These are phyloP conservation scores for Drosophila pandora DNA, from an alignment of 1,140 invertebrate genomes.

Conservation along the genomic window DNA sequence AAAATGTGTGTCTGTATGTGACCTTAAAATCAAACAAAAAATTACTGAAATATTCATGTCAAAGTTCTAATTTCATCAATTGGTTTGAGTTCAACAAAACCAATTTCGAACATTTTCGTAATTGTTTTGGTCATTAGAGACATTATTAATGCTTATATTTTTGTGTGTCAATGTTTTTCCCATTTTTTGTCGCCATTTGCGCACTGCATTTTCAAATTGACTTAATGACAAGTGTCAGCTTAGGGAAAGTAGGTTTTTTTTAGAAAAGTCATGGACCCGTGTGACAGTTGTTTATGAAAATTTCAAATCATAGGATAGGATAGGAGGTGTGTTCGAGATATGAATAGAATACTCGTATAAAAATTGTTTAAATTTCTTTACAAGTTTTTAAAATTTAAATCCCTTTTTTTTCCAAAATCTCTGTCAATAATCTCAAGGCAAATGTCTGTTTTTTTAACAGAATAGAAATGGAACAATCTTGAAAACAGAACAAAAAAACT, in stretches of 20 bases:
- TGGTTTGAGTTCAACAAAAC: slow-evolving; percentile 5
- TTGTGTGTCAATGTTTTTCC: slow-evolving; percentile 18
- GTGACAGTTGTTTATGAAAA: slow-evolving; percentile 54
- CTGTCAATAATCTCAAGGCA: slow-evolving; percentile 28
- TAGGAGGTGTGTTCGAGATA: background rate
- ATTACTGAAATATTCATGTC: background rate
- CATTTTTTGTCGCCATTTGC: slow-evolving; percentile 47
- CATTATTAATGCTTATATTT: slow-evolving; percentile 13
- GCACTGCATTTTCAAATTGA: slow-evolving; percentile 66
- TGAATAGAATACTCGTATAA: background rate
- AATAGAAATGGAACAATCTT: slow-evolving; percentile 31
- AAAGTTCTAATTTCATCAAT: slow-evolving; percentile 22
- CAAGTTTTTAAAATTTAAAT: background rate
- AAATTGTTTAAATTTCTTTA: background rate
- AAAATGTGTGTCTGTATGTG: background rate
- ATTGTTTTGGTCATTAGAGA: slow-evolving; percentile 58
- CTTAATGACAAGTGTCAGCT: slow-evolving; percentile 77
- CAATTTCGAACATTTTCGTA: slow-evolving; percentile 31
- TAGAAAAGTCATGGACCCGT: slow-evolving; percentile 47
- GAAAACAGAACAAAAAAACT: slow-evolving; percentile 7
- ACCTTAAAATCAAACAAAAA: background rate
- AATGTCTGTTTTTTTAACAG: slow-evolving; percentile 6
- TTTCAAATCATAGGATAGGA: slow-evolving; percentile 16
- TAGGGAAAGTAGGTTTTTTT: slow-evolving; percentile 31
- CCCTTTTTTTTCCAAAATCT: slow-evolving; percentile 18